Evolutionary conservation across 2,797 vertebrate species (phyloP).

Genomic region (Anabacerthia variegaticeps): DNA sequence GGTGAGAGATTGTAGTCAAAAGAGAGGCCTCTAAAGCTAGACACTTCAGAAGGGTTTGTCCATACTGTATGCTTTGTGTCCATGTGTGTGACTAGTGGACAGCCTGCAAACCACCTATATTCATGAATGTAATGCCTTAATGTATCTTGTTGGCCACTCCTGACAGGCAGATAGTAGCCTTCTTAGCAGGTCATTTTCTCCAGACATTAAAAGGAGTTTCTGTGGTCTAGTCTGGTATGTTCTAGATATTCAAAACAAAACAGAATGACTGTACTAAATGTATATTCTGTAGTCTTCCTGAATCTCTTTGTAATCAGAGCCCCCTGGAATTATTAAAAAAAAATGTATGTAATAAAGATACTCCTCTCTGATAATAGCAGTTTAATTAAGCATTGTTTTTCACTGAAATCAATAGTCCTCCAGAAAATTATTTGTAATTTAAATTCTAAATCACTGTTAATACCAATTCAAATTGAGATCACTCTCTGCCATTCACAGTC

Average conservation of each 20-base stretch:
- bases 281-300: not conserved
- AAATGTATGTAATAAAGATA: not conserved
- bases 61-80: not conserved
- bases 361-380: not conserved
- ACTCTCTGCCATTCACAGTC: not conserved
- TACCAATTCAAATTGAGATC: not conserved
- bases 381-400: not conserved
- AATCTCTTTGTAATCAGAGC: not conserved
- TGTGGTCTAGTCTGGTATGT: not conserved
- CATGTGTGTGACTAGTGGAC: not conserved
- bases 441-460: not conserved
- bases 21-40: not conserved
- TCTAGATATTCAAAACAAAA: not conserved
- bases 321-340: not conserved
- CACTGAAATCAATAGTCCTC: not conserved
- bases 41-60: not conserved
- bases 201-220: not conserved
- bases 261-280: not conserved
- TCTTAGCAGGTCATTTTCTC: not conserved
- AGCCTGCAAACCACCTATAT: not conserved
- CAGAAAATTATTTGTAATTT: not conserved
- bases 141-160: not conserved
- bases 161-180: not conserved
- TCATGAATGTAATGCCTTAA: not conserved
- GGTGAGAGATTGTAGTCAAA: not conserved